Evolutionary conservation across 2,113 vertebrate genomes (phyloP), one percentile per base, ranked within the genome.

Genomic region (Perca flavescens): DNA sequence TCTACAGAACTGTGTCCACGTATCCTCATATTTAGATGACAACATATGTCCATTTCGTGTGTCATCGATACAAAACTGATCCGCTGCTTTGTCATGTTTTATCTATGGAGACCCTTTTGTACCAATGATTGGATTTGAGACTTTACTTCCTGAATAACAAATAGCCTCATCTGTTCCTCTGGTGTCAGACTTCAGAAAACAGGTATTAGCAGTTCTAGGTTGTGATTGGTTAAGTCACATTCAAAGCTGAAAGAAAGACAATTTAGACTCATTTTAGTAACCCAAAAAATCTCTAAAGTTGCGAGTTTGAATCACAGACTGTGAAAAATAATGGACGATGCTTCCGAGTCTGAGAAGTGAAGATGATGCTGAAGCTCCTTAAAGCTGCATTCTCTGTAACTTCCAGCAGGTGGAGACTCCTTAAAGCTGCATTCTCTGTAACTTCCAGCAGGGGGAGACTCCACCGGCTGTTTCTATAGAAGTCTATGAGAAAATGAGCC

Each of bases 191-290:
- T 10, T 34, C 3, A 28, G 15, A 46, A 28, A 58, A 28, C 69
- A 13, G 11, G 5, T 25, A 46, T 17, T 22, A 56, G 14, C 5
- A 65, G 74, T 57, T 13, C 54, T 52, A 31, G n/a, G 1, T 3
- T 61, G 56, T 74, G 63, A 82, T 40, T 34, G 56, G 56, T 56
- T 50, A 54, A 54, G 73, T 40, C 36, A 40, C 47, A 53, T 57
- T 64, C 16, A 52, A 68, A 62, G 19, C 15, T 63, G 21, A 56
- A 54, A 56, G 56, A 46, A 54, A 58, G 28, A 50, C 6, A 13
- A 21, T 22, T 2, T 28, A 28, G 28, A 28, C 2, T 28, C 28
- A 52, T 53, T 73, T 63, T 63, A 67, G 47, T 19, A 1, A 81
- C 49, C 58, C 58, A 19, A 31, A 52, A 43, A 52, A 64, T 28